A percentile compares a stretch with the other conserved stretches of the same genome.
phyloP scores from a whole-genome alignment of 2,113 vertebrate species.

The Rhagologus leucostigma region DNA sequence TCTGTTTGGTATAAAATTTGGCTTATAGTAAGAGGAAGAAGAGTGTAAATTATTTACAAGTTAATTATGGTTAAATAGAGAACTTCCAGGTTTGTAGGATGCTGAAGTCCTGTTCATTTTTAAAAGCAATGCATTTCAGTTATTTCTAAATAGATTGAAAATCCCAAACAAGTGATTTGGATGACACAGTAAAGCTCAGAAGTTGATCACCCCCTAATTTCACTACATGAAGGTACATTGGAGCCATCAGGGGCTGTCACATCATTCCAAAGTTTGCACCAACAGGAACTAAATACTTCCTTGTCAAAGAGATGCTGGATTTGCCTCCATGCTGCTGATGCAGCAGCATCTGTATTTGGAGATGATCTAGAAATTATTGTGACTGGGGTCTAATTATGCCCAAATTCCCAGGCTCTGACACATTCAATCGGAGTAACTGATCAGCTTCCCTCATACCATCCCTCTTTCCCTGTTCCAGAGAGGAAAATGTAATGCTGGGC shows the following conservation, averaged over 20 bases:
- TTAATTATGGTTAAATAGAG: background rate
- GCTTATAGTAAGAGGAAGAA: background rate
- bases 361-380: background rate
- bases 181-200: background rate
- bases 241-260: background rate
- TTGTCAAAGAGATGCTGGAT: background rate
- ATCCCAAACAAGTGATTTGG: background rate
- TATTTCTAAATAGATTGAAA: background rate
- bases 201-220: background rate
- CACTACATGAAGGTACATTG: background rate
- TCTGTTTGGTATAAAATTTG: background rate
- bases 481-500: background rate
- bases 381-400: background rate
- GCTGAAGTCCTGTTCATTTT: background rate
- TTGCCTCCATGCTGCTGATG: background rate
- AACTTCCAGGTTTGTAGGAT: background rate
- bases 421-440: rapidly evolving
- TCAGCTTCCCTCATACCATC: background rate
- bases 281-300: background rate
- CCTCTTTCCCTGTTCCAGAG: background rate
- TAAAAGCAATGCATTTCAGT: background rate
- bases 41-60: background rate
- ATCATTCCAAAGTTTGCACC: background rate
- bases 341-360: background rate
- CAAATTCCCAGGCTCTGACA: background rate